phyloP scores from a whole-genome alignment of 2,888 invertebrate genomes.

The Chloromyia formosa region DNA sequence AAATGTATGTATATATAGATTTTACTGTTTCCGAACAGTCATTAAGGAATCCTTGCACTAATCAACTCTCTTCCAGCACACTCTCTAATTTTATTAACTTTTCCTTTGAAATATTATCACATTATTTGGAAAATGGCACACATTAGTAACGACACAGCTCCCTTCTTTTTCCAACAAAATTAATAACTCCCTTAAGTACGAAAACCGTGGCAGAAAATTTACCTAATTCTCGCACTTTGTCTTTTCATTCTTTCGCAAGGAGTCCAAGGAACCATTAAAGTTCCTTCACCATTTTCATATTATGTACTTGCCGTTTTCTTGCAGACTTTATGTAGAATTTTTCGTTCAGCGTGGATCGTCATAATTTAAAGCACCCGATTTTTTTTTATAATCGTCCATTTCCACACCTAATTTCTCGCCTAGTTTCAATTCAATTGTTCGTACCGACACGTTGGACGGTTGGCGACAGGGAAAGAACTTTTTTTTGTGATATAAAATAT shows the following conservation, averaged over 20 bases:
- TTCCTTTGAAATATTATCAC: conserved; percentile 2
- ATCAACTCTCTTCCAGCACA: no score
- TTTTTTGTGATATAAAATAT: no score
- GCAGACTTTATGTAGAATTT: not conserved
- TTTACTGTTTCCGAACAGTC: no score
- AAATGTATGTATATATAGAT: no score
- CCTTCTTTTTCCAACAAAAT: not conserved
- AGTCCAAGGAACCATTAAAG: not conserved
- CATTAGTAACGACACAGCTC: not conserved
- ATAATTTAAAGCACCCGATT: not conserved
- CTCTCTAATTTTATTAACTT: not conserved
- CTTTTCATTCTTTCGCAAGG: not conserved
- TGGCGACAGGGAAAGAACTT: no score
- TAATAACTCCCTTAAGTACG: no score
- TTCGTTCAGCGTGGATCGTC: not conserved
- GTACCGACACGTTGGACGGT: no score
- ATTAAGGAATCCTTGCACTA: no score
- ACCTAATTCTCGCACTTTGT: not conserved
- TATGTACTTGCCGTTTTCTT: not conserved
- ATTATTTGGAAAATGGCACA: not conserved
- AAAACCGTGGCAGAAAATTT: not conserved
- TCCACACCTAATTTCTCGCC: not conserved
- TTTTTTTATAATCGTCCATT: not conserved
- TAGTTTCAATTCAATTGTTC: not conserved
- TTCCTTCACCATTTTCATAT: not conserved